A percentile compares a stretch with the other conserved stretches of the same genome.
phyloP scores from a whole-genome alignment of 2,888 invertebrate species.

The Lumbricus terrestris region DNA sequence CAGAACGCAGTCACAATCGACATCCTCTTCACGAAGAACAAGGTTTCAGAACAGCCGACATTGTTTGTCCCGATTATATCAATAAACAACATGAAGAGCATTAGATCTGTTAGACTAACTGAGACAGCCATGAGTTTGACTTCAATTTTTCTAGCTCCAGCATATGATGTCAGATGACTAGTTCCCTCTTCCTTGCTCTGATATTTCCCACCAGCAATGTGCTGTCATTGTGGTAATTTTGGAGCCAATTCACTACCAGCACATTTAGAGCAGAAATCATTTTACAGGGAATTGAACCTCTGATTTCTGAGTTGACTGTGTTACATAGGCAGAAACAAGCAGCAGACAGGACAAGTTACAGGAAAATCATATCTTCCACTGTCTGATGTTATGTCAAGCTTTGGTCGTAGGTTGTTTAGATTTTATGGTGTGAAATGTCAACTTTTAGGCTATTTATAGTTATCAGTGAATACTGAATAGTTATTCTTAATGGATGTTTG shows the following conservation, averaged over 20 bases:
- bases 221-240: no score
- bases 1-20: slow-evolving; percentile 91
- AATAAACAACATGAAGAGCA: neutral
- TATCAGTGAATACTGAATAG: neutral
- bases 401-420: neutral
- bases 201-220: no score
- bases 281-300: neutral
- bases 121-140: neutral
- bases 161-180: neutral
- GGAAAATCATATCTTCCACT: neutral
- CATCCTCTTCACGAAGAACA: slow-evolving; percentile 89
- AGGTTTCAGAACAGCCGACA: slow-evolving; percentile 57
- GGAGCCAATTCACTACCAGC: no score
- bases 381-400: neutral
- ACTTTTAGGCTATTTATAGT: neutral
- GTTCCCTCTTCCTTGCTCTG: no score
- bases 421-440: neutral
- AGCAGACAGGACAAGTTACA: neutral
- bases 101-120: neutral
- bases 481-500: neutral
- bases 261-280: neutral
- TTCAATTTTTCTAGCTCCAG: neutral
- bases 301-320: neutral
- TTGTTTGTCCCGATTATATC: neutral
- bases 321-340: neutral